Conservation (phyloP, 2,113 vertebrate species). For the Sitta europaea region DNA sequence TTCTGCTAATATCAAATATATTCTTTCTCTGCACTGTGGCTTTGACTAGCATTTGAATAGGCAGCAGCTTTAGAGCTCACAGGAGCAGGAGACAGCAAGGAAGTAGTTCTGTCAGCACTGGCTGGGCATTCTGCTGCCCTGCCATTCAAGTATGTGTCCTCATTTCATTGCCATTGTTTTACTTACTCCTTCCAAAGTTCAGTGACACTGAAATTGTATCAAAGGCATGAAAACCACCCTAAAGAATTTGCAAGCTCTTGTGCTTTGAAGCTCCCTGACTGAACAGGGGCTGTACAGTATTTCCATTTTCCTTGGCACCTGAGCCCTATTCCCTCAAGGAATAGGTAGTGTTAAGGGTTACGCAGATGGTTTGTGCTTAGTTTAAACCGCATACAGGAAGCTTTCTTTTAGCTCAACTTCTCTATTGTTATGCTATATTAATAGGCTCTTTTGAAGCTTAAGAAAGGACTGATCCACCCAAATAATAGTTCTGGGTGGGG, state of each 20-base stretch:
- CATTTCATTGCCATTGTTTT: neutral
- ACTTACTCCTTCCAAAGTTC: neutral
- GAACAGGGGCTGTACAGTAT: neutral
- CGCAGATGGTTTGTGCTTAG: slow-evolving; percentile 56
- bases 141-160: neutral
- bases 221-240: neutral
- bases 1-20: neutral
- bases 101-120: neutral
- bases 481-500: slow-evolving; percentile 49
- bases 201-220: neutral
- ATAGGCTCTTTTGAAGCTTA: slow-evolving; percentile 68
- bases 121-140: neutral
- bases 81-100: neutral
- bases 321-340: neutral
- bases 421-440: slow-evolving; percentile 65
- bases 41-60: neutral
- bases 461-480: slow-evolving; percentile 45
- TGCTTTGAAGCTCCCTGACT: neutral
- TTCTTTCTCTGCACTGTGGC: neutral
- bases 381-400: slow-evolving; percentile 52
- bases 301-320: slow-evolving; percentile 45
- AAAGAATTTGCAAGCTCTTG: neutral
- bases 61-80: neutral
- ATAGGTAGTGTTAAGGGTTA: neutral
- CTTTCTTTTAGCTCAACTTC: slow-evolving; percentile 59